Conservation (phyloP, 1,140 invertebrate species). For the Proctacanthus coquilletti region DNA sequence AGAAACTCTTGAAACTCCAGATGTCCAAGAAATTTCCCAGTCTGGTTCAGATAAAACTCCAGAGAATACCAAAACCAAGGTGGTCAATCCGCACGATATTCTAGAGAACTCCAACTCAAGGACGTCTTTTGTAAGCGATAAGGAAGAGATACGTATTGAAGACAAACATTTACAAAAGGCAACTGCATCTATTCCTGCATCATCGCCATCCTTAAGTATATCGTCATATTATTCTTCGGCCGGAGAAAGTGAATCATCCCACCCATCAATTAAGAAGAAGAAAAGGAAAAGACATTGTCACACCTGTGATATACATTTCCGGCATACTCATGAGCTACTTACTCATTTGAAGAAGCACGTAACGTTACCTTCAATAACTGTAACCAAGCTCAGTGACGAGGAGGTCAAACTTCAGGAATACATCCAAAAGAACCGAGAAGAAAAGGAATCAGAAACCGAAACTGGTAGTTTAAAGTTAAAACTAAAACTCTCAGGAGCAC, state of each 20-base stretch:
- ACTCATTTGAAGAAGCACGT: slow-evolving; percentile 3
- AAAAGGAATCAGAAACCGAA: background rate
- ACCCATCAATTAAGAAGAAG: background rate
- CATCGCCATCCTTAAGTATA: no score
- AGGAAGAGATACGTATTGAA: no score
- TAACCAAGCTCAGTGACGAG: background rate
- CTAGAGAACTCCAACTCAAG: no score
- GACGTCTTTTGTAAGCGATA: no score
- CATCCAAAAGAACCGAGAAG: background rate
- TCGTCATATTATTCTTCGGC: slow-evolving; percentile 4
- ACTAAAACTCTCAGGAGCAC: slow-evolving; percentile 3
- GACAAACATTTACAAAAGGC: no score
- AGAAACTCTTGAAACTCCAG: no score
- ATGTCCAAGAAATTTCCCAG: no score
- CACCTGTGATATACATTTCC: slow-evolving; percentile 1
- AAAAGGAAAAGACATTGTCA: slow-evolving; percentile 2
- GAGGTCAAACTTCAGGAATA: background rate
- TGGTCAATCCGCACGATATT: no score
- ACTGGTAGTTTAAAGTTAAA: slow-evolving; percentile 1
- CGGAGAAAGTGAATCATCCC: slow-evolving; percentile 1
- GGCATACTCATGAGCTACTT: background rate
- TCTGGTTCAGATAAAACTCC: no score
- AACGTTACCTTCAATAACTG: background rate
- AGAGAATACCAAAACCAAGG: no score
- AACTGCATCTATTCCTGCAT: no score